These are phyloP conservation scores for Scleropages formosus DNA, from an alignment of 2,797 vertebrate genomes.

Conservation along the genomic window DNA sequence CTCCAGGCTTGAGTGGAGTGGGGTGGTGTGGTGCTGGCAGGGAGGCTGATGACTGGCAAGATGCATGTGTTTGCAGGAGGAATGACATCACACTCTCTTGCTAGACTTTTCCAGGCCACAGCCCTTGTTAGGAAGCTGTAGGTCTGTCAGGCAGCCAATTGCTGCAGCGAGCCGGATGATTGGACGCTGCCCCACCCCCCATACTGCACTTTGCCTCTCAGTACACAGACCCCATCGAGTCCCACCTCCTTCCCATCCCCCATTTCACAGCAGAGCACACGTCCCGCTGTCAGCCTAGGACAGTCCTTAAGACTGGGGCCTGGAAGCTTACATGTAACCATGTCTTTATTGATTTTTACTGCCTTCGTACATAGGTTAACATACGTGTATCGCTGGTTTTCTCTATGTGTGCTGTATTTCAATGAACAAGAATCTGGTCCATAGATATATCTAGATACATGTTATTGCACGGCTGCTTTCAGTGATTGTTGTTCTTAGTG, in stretches of 20 bases:
- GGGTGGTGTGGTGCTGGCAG: too few relatives aligned
- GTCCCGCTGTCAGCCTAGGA: conserved; percentile 1
- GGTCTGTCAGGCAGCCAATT: conserved; percentile 41
- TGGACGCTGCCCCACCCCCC: conserved; percentile 47
- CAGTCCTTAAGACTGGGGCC: too few relatives aligned
- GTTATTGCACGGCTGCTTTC: conserved; percentile 8
- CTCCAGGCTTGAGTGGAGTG: too few relatives aligned
- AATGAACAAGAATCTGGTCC: not conserved
- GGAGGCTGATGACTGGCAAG: not conserved
- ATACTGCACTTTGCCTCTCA: conserved; percentile 15
- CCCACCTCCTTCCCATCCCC: not conserved
- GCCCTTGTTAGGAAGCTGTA: conserved; percentile 46
- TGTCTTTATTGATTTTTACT: not conserved
- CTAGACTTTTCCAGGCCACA: conserved; percentile 51
- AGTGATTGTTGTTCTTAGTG: not conserved
- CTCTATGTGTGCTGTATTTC: not conserved
- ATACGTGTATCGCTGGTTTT: not conserved
- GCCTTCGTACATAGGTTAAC: not conserved
- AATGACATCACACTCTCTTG: conserved; percentile 41
- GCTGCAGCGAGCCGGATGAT: conserved; percentile 41
- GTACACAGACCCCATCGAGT: not conserved
- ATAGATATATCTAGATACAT: not conserved
- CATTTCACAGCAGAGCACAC: not conserved
- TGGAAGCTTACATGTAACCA: too few relatives aligned
- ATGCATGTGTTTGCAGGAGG: not conserved